Evolutionary conservation across 2,888 invertebrate genomes (phyloP).

Genomic region (Sarcophaga carnaria): DNA sequence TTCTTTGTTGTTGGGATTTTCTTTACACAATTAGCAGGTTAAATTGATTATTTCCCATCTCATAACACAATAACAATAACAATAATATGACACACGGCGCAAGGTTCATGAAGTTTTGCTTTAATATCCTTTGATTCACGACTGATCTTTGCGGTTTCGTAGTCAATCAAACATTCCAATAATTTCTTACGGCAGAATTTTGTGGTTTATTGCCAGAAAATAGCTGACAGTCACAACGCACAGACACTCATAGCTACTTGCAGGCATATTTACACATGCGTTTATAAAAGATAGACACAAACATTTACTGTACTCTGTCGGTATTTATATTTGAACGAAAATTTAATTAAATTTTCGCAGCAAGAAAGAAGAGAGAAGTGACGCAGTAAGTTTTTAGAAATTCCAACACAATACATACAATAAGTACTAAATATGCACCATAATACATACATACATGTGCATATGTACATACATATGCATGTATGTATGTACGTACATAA

Average conservation of each 20-base stretch:
- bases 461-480: background rate
- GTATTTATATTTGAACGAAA: constrained; percentile 47
- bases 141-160: constrained; percentile 34
- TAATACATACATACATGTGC: background rate
- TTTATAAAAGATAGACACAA: too few relatives aligned
- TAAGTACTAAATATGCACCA: background rate
- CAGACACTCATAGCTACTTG: too few relatives aligned
- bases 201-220: constrained; percentile 42
- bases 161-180: constrained; percentile 30
- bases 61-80: background rate
- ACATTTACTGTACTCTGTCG: constrained; percentile 15
- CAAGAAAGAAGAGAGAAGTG: constrained; percentile 26
- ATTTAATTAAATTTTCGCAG: constrained; percentile 58
- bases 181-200: constrained; percentile 33
- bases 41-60: constrained; percentile 6
- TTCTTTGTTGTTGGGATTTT: background rate
- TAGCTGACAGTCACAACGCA: constrained; percentile 40
- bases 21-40: constrained; percentile 13
- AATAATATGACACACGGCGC: background rate
- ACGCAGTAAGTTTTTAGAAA: constrained; percentile 31
- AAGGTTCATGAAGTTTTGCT: background rate
- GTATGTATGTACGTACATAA: too few relatives aligned
- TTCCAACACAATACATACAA: constrained; percentile 21
- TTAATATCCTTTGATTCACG: constrained; percentile 12
- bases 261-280: background rate